phyloP scores from a whole-genome alignment of 2,113 vertebrate genomes.

The Nesogale talazaci region DNA sequence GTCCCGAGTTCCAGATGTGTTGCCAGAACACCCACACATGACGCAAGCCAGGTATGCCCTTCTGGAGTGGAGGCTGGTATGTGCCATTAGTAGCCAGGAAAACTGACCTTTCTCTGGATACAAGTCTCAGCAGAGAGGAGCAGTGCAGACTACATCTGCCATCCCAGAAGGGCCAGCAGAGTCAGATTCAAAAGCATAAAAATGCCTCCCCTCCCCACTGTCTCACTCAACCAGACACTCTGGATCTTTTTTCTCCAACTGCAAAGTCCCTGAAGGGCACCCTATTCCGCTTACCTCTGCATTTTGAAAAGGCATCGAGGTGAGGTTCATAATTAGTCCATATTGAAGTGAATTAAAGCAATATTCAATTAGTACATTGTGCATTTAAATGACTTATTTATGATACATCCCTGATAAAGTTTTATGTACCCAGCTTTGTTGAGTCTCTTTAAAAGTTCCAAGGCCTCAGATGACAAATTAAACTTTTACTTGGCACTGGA shows the following conservation, averaged over 20 bases:
- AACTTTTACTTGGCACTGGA: background rate
- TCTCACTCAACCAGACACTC: background rate
- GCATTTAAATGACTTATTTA: slow-evolving; percentile 82
- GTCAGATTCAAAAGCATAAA: background rate
- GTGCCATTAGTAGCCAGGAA: background rate
- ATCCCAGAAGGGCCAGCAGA: background rate
- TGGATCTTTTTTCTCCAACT: background rate
- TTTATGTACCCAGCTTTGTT: slow-evolving; percentile 48
- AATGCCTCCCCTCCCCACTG: background rate
- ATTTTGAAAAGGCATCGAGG: slow-evolving; percentile 69
- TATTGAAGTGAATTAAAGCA: slow-evolving; percentile 77
- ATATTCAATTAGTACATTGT: slow-evolving; percentile 77
- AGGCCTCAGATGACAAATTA: slow-evolving; percentile 36
- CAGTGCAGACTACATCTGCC: background rate
- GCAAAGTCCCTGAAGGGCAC: slow-evolving; percentile 21
- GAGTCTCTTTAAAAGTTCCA: slow-evolving; percentile 56
- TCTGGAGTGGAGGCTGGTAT: background rate
- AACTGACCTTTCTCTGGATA: background rate
- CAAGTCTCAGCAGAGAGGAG: background rate
- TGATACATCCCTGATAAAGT: slow-evolving; percentile 71
- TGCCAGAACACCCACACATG: background rate
- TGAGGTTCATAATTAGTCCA: slow-evolving; percentile 63
- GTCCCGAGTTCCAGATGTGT: background rate
- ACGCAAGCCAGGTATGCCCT: too few species aligned
- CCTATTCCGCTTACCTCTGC: slow-evolving; percentile 64